Evolutionary conservation across 1,140 invertebrate genomes (phyloP), one percentile per base, ranked within the genome.

Genomic region (Aethina tumida): DNA sequence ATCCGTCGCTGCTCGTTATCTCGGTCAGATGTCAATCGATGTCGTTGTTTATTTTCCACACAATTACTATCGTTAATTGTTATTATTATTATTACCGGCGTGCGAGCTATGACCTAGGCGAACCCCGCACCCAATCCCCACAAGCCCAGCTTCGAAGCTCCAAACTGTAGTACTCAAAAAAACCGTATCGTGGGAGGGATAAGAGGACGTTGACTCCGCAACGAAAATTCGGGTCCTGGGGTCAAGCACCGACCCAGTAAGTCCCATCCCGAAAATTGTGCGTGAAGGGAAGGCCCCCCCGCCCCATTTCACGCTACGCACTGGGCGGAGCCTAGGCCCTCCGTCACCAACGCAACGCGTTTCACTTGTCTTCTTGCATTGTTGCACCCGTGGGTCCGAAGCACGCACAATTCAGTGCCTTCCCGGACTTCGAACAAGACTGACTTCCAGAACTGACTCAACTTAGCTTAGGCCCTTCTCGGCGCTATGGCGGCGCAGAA

Each of bases 161-260:
- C n/a, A n/a, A n/a, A n/a, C n/a, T n/a, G n/a, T n/a, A 16, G n/a
- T 33, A n/a, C n/a, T 28, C 17, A 13, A 35, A 14, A 33, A 34
- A 20, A 35, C 21, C 20, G n/a, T 10, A 15, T 25, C 13, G 14
- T 20, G 13, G 19, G 29, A 35, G 16, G 21, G 32, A 12, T 16
- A 21, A 33, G 39, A 26, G 42, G 36, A 33, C 45, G 31, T 35
- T 29, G 43, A 41, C 34, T 30, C 13, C 19, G n/a, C 14, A 10
- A 31, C 1, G 22, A 10, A 41, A 8, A 31, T 15, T 45, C 22
- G 33, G 39, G 39, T 42, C 22, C 29, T 31, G 35, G 50, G 58
- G 56, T 60, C 58, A 58, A 59, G 55, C 56, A 55, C 56, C 56
- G 46, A 48, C 47, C 48, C 29, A 42, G 39, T 24, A 15, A 32